Percentiles rank a stretch among this genome's conserved stretches.
Conservation (phyloP, 2,888 invertebrate species). For the Sarcophaga carnaria region DNA sequence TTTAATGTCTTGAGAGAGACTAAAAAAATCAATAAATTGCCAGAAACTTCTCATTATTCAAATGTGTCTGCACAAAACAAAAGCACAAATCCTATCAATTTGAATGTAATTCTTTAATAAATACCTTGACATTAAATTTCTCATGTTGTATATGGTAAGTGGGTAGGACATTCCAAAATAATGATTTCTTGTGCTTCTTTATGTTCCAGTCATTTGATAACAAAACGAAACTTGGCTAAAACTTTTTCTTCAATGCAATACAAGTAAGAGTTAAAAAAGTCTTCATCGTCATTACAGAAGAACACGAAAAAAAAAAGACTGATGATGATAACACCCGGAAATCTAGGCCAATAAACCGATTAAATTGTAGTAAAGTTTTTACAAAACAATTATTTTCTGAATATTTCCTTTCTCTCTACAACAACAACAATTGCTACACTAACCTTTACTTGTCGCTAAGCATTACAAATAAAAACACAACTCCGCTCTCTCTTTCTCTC, state of each 20-base stretch:
- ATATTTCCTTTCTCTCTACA: slow-evolving; percentile 19
- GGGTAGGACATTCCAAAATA: neutral
- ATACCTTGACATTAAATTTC: neutral
- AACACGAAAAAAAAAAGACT: too few relatives aligned
- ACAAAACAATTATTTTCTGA: neutral
- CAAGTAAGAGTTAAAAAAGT: neutral
- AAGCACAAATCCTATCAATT: too few relatives aligned
- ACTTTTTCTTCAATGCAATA: neutral
- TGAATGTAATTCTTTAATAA: neutral
- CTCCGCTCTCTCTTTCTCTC: neutral
- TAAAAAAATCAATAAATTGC: too few relatives aligned
- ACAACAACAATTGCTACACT: slow-evolving; percentile 27
- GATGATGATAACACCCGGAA: slow-evolving; percentile 49
- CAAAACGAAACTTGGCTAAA: neutral
- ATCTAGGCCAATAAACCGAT: slow-evolving; percentile 72
- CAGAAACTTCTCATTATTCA: too few relatives aligned
- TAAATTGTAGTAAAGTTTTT: slow-evolving; percentile 68
- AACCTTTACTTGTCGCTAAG: slow-evolving; percentile 56
- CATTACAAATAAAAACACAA: neutral
- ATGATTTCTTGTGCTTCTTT: neutral
- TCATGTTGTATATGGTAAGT: neutral
- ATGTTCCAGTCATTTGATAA: slow-evolving; percentile 1
- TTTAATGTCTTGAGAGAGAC: too few relatives aligned
- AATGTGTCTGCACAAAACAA: neutral
- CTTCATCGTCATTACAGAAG: neutral